Evolutionary conservation across 2,113 vertebrate species (phyloP), one percentile per base, ranked within the genome.

Genomic region (Verasper variegatus): DNA sequence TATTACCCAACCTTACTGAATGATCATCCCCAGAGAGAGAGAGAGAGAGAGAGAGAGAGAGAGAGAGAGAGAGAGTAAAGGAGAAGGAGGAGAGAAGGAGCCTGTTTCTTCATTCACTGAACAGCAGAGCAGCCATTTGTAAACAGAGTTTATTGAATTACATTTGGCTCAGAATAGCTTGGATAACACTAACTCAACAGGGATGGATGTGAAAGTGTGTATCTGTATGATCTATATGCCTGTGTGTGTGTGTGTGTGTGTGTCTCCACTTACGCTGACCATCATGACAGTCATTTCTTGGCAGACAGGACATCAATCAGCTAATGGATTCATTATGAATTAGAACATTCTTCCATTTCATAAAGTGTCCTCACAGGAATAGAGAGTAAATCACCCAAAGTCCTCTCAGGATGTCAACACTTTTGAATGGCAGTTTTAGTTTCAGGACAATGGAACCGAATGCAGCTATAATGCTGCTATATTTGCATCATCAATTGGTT

Each of bases 81-180:
- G 74, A 59, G 42, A 14, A 10, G 27, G 71, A 20, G 8, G 35
- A 37, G 47, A 62, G 31, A 65, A 37, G 18, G 31, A 67, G n/a
- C 14, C 10, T 59, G 21, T 52, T 59, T 37, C 45, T 52, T 61
- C 49, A 57, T 35, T 60, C 27, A 75, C 2, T n/a, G 52, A 59
- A 61, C 21, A 27, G 47, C 51, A 71, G 21, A 85, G 56, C 20
- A 79, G 76, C 83, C 75, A 80, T 89, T 89, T 82, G 37, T 62
- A 86, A 83, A 86, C 31, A 9, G 49, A 82, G 26, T 23, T 89
- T 60, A 90, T 91, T 89, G 35, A 80, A 92, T 91, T 85, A 86
- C 82, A 84, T 54, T 74, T 81, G 62, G 55, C 42, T 31, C 24
- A 86, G 58, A 65, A 59, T 24, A 69, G 86, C 73, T 76, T 72